Base-by-base conservation (phyloP, 1,140 invertebrate species). In the Artemia franciscana region DNA sequence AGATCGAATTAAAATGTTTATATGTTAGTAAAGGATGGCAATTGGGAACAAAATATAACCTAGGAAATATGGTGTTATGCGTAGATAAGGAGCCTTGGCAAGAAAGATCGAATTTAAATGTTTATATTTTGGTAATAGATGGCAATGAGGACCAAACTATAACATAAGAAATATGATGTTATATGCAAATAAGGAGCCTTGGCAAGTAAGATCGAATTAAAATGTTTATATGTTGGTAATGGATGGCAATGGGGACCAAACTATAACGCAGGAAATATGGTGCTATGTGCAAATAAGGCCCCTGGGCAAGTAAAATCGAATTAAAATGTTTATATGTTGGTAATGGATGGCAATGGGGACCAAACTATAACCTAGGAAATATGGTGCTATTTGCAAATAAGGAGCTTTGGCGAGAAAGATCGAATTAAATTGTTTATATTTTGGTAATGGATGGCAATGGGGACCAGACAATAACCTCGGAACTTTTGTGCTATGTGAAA, bases 211-310 rank as follows among this genome's bases (percentile, higher is more conserved):
- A n/a, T n/a, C n/a, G n/a, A n/a, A n/a, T n/a, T n/a, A n/a, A n/a
- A n/a, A n/a, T n/a, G n/a, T 5, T 59, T 59, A 12, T 63, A 66
- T 51, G 30, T 58, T 25, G 67, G 67, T 21, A 82, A 82, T 65
- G 84, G 84, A 1, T 89, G 83, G 85, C 83, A 83, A 72, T 88
- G 84, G 84, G 84, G 84, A 5, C 78, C 68, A 59, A 63, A 60
- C 60, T 64, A 80, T 26, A 81, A 80, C 3, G 72, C 81, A 59
- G 84, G 84, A 4, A 78, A 85, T 63, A 71, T 86, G 58, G 81
- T 82, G 0, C 75, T 87, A 1, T 88, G 86, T 68, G 76, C 85
- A 0, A 84, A 86, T 68, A 73, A 79, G 56, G 76, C 63, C n/a
- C 82, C 83, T 0, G 89, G 86, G 85, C 74, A 82, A 18, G 39